Conservation (phyloP, 2,888 invertebrate genomes). For the Ophonus ardosiacus region DNA sequence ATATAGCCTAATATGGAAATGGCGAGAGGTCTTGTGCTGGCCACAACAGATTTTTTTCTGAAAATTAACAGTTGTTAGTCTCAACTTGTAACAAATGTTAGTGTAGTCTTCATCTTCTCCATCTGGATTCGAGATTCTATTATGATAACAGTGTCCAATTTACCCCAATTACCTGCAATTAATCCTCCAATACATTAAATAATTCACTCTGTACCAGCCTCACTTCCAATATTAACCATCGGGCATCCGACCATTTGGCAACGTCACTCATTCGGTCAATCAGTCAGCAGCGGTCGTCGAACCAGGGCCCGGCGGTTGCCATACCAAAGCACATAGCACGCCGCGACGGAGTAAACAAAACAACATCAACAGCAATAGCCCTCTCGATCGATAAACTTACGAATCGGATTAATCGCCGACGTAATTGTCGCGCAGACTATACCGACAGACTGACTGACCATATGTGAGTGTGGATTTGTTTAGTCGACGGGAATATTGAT, state of each 20-base stretch:
- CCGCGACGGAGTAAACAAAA: slow-evolving; percentile 43
- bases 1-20: too few species aligned
- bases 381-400: slow-evolving; percentile 52
- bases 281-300: slow-evolving; percentile 58
- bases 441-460: slow-evolving; percentile 27
- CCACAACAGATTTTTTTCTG: too few species aligned
- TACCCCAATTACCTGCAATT: background rate
- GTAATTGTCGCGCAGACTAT: slow-evolving; percentile 53
- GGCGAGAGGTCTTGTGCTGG: too few species aligned
- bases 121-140: background rate
- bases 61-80: too few species aligned
- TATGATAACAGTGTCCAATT: background rate
- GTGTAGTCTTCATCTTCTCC: too few species aligned
- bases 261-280: slow-evolving; percentile 59
- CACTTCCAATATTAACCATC: background rate
- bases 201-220: background rate
- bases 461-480: slow-evolving; percentile 39
- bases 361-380: background rate
- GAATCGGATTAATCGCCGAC: slow-evolving; percentile 59
- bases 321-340: background rate
- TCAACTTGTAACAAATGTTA: too few species aligned
- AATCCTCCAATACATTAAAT: background rate
- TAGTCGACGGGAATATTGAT: background rate
- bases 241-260: slow-evolving; percentile 13
- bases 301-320: slow-evolving; percentile 6